These are phyloP conservation scores for Lathronympha strigana DNA, from an alignment of 2,888 invertebrate species.

Conservation along the genomic window DNA sequence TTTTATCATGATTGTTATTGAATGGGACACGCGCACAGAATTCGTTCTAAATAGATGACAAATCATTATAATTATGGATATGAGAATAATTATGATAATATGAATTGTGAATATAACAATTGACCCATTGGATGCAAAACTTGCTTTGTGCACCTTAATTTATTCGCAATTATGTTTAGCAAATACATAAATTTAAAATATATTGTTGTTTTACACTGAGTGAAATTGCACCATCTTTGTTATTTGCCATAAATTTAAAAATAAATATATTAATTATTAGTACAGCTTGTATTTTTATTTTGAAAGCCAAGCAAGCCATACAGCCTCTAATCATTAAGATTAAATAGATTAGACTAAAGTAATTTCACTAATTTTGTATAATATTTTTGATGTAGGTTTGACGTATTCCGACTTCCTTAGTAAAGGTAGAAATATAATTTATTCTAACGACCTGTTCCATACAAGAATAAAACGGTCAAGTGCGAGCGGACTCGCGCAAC, in stretches of 20 bases:
- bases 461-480: too few species aligned
- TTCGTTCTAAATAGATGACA: conserved; percentile 21
- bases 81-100: conserved; percentile 42
- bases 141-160: conserved; percentile 17
- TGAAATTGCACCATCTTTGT: conserved; percentile 56
- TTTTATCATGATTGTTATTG: conserved; percentile 1
- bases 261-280: conserved; percentile 59
- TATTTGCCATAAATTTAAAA: conserved; percentile 72
- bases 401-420: too few species aligned
- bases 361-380: too few species aligned
- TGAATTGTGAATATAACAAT: conserved; percentile 52
- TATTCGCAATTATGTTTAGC: conserved; percentile 8
- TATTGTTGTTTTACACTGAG: conserved; percentile 52
- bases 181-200: conserved; percentile 7
- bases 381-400: too few species aligned
- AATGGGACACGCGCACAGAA: conserved; percentile 1
- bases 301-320: too few species aligned
- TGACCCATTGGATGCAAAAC: conserved; percentile 51
- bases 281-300: conserved; percentile 37
- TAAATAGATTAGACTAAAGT: too few species aligned
- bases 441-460: too few species aligned
- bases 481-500: too few species aligned
- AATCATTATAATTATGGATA: conserved; percentile 35
- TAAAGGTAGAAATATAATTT: too few species aligned
- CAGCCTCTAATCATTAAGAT: too few species aligned